Base-by-base conservation (phyloP, 2,113 vertebrate genomes). In the Hirundichthys speculiger region DNA sequence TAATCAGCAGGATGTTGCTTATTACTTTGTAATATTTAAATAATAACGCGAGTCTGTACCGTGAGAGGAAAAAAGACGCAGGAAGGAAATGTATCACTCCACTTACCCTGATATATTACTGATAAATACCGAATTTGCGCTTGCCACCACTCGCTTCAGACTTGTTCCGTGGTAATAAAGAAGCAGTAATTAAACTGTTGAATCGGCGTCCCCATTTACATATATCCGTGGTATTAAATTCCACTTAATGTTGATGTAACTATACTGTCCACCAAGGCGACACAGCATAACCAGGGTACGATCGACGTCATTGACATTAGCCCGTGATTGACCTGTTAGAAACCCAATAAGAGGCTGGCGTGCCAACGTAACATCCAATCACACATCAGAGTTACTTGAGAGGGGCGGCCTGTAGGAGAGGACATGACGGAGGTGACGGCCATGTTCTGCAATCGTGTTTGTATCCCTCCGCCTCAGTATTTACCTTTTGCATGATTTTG, bases 401-500 rank as follows among this genome's bases (percentile, higher is more conserved):
- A 38, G 51, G 87, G 84, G 62, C 1, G 65, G 77, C 47, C 64
- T 12, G 30, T 38, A 60, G 59, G 86, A 88, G 86, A 89, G 86
- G 86, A 89, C 88, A 89, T 89, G 88, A 90, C 90, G 85, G 88
- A 89, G 88, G 85, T 89, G 86, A 88, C 88, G 87, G 90, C 89
- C 91, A 92, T 91, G 91, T 91, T 91, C 80, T 91, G 84, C 74
- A 61, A 68, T 68, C 51, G 84, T 87, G 88, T 86, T 79, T 79
- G 86, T 92, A 91, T 92, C 89, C 89, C 89, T 92, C 91, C 90
- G 91, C 91, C 73, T 84, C 83, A 79, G 81, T 91, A 91, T 91
- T 91, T 91, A 91, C 90, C 86, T 91, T 91, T 91, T 87, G 87
- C 88, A 88, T 88, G 87, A 89, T 90, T 91, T 91, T 91, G 87